Base-by-base conservation (phyloP, 2,888 invertebrate genomes). In the Tetramorium bicarinatum region DNA sequence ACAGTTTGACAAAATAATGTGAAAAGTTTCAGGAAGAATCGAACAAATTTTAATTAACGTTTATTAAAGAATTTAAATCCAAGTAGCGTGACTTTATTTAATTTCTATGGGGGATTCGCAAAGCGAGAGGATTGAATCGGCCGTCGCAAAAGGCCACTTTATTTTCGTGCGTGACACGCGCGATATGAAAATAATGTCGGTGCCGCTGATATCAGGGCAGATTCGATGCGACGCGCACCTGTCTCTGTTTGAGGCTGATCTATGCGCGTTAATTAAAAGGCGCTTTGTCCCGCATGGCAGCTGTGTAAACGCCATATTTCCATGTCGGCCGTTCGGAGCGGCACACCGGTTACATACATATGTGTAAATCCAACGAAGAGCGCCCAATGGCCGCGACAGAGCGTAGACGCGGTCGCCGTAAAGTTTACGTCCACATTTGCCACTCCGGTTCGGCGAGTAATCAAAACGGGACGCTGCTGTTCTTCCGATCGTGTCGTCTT, bases 391-490 rank as follows among this genome's bases (percentile, higher is more conserved):
- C 25, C 69, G 79, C 34, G 38, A 79, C 21, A 47, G 34, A 79
- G 67, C 44, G 54, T 44, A 72, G 74, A 81, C 83, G 76, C 61
- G 56, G 62, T 49, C 34, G 38, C 64, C 79, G 87, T 62, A 49
- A 87, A 87, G 85, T 84, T 87, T 61, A 59, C 75, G 59, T 87
- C 89, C 89, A 87, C 88, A 83, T 90, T 90, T 86, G 83, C 74
- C 82, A 85, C 84, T 66, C 15, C 15, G 62, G 77, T 88, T 90
- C 87, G 85, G 85, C 85, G 85, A 87, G 87, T 85, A 88, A 90
- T 90, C 88, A 88, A 87, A 90, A 88, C 75, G 77, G 64, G 76
- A n/a, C 47, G 15, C 18, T 34, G 21, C 8, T 7, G 47, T 34
- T 15, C 13, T 34, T n/a, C 13, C 61, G 49, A 64, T 54, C 61